Conservation (phyloP, 2,797 vertebrate genomes). For the Phyllotis vaccarum region DNA sequence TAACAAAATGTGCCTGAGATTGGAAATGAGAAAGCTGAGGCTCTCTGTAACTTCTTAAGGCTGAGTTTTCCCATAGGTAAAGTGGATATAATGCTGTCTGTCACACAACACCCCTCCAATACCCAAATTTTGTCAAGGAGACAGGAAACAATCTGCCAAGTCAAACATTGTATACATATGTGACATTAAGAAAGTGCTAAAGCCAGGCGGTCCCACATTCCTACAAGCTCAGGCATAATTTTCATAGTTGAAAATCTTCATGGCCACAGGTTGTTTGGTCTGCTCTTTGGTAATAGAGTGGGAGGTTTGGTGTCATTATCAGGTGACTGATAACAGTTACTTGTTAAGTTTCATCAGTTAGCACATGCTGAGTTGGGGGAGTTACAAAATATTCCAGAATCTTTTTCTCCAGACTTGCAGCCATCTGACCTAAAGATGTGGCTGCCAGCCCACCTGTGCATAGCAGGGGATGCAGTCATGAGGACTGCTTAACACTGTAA, state of each 20-base stretch:
- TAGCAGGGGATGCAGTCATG: neutral
- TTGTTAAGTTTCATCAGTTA: neutral
- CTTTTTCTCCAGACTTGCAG: neutral
- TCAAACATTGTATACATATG: neutral
- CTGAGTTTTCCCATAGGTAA: neutral
- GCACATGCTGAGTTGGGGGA: neutral
- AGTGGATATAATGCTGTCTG: neutral
- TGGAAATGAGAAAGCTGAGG: neutral
- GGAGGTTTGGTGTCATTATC: neutral
- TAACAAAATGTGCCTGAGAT: neutral
- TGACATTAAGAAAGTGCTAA: neutral
- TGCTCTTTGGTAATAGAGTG: neutral
- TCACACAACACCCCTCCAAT: neutral
- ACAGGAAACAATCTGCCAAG: neutral
- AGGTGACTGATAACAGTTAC: neutral
- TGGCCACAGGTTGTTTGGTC: neutral
- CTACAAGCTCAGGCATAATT: rapidly evolving
- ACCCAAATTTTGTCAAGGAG: neutral
- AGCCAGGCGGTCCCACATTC: neutral
- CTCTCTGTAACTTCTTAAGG: neutral
- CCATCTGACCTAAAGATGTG: rapidly evolving
- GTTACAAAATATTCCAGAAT: neutral
- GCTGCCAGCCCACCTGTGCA: neutral
- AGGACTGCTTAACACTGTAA: neutral
- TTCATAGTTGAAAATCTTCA: neutral